These are phyloP conservation scores for Semnornis frantzii DNA, from an alignment of 2,113 vertebrate species.

Conservation along the genomic window DNA sequence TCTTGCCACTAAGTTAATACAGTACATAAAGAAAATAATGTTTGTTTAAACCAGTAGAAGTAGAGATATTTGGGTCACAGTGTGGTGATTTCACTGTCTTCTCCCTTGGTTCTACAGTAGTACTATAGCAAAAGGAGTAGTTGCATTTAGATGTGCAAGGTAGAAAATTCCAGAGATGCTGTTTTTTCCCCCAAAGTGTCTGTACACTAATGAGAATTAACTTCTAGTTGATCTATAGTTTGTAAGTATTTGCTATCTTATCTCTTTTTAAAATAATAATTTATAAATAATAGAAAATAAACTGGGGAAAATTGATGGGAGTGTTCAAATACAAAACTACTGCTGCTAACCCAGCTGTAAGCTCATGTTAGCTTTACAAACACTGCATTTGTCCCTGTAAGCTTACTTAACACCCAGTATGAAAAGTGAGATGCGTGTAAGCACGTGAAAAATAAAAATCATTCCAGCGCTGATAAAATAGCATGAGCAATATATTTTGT, in stretches of 20 bases:
- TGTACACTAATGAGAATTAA: not conserved
- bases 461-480: not conserved
- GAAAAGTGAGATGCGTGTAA: no score
- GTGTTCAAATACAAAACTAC: not conserved
- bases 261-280: not conserved
- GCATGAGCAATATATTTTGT: not conserved
- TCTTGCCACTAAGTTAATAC: not conserved
- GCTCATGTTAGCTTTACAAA: not conserved
- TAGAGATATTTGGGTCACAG: accelerated
- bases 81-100: not conserved
- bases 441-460: not conserved
- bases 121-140: not conserved
- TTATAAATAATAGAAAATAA: not conserved
- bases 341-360: not conserved
- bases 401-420: no score
- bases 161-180: not conserved
- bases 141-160: not conserved
- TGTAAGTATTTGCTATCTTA: not conserved
- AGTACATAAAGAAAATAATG: not conserved
- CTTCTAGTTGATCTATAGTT: not conserved
- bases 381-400: not conserved
- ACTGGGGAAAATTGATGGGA: not conserved
- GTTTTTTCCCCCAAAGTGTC: not conserved
- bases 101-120: not conserved
- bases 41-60: not conserved